Percentiles rank a stretch among this genome's conserved stretches.
phyloP scores from a whole-genome alignment of 2,888 invertebrate species.

The Hipparchia sbordonii region DNA sequence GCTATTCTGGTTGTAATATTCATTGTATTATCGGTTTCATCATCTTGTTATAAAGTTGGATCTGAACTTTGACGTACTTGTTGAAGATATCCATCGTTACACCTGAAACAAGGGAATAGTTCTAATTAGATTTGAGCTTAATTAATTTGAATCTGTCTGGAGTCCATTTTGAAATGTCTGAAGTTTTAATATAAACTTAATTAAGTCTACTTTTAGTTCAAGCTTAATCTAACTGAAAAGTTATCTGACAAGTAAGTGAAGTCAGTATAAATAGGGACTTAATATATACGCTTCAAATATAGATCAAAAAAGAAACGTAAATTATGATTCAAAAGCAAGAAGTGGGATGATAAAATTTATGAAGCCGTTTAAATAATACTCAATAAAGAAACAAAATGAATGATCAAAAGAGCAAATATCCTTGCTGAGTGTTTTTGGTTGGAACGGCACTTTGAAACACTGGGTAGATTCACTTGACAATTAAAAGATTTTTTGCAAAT shows the following conservation, averaged over 20 bases:
- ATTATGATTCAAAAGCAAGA: background rate
- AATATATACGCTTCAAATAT: background rate
- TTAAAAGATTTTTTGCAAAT: too few relatives aligned
- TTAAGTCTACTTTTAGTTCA: slow-evolving; percentile 26
- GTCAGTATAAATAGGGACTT: slow-evolving; percentile 23
- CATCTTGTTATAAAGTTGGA: slow-evolving; percentile 41
- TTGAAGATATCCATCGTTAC: slow-evolving; percentile 36
- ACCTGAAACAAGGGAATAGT: slow-evolving; percentile 61
- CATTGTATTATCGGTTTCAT: slow-evolving; percentile 45
- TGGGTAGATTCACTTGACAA: too few relatives aligned
- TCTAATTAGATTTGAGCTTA: slow-evolving; percentile 26
- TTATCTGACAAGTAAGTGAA: slow-evolving; percentile 25
- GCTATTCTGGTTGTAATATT: slow-evolving; percentile 38
- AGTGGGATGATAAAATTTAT: background rate
- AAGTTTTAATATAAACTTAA: slow-evolving; percentile 28
- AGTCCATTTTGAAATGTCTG: slow-evolving; percentile 20
- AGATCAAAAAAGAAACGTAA: background rate
- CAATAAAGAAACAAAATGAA: too few relatives aligned
- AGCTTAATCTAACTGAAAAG: slow-evolving; percentile 23
- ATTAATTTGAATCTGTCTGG: slow-evolving; percentile 33
- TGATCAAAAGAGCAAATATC: too few relatives aligned
- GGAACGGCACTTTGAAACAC: too few relatives aligned
- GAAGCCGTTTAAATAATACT: background rate
- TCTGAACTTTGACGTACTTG: slow-evolving; percentile 4
- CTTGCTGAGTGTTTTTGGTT: too few relatives aligned